phyloP scores from a whole-genome alignment of 64 coral and sea anemone species.

The Trachythela sp. region DNA sequence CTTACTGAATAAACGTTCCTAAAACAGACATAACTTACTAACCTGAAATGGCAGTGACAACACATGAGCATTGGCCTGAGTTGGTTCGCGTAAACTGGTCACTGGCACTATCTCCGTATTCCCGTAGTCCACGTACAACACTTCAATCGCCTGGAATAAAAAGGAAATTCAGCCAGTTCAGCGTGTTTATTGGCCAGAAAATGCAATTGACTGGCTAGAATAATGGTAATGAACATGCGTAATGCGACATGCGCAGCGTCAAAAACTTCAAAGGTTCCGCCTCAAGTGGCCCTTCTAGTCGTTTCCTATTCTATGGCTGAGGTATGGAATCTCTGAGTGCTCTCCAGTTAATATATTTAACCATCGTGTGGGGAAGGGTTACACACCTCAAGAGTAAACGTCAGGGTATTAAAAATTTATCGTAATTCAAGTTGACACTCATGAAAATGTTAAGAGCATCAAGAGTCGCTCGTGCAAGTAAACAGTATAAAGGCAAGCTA shows the following conservation, averaged over 20 bases:
- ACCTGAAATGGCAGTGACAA: constrained; percentile 82
- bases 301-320: neutral
- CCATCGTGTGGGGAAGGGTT: neutral
- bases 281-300: too few relatives aligned
- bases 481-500: too few relatives aligned
- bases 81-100: constrained; percentile 64
- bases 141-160: constrained; percentile 42
- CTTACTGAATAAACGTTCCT: neutral
- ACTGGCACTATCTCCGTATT: constrained; percentile 53
- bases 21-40: neutral
- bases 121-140: constrained; percentile 81
- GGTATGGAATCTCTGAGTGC: neutral
- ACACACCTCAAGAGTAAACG: too few relatives aligned
- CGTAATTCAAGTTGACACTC: too few relatives aligned
- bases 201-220: too few relatives aligned
- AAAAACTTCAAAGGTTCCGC: too few relatives aligned
- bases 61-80: constrained; percentile 71
- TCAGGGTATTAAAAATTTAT: too few relatives aligned
- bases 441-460: too few relatives aligned
- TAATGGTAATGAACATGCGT: too few relatives aligned
- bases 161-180: neutral
- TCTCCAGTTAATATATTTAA: neutral
- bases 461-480: too few relatives aligned
- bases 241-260: too few relatives aligned
- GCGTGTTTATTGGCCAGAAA: too few relatives aligned